Evolutionary conservation across 2,888 invertebrate genomes (phyloP), one percentile per base, ranked within the genome.

Genomic region (Phengaris alcon): DNA sequence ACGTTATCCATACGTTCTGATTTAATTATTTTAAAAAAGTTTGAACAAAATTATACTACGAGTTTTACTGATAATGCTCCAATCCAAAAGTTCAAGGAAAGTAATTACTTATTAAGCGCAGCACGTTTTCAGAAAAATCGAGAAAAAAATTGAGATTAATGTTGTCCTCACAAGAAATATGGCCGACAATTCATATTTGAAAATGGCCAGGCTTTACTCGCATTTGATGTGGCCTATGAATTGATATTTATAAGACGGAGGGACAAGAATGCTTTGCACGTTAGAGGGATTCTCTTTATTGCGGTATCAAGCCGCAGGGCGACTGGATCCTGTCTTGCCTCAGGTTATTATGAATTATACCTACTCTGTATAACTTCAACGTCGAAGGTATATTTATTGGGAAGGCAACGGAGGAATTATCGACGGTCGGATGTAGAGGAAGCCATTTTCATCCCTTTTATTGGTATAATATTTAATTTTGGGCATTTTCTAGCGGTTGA

Each of bases 381-480:
- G 92, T 90, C 93, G 91, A 91, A 90, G 90, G 90, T 90, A 88
- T 91, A 93, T 93, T 93, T 93, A 93, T 93, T 89, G 88, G 85
- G 81, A 83, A 86, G 82, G 79, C 82, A 81, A 84, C 85, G 86
- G 83, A 85, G 88, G 90, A 92, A 93, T 91, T 92, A 93, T 92
- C 92, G 88, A 83, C 78, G 83, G 84, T 86, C 90, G 93, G 93
- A 92, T 89, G 89, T 84, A 80, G 81, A 87, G 91, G 90, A 88
- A 87, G 88, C 89, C 89, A 89, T 93, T 93, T 91, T 89, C 88
- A 91, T 92, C 88, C 88, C 87, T 91, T 93, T 93, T 93, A 93
- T 93, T 93, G 93, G 92, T 91, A 93, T 92, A 91, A 93, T 93
- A 93, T 93, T 93, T 93, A 93, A 93, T 93, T 93, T 93, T 89